Evolutionary conservation across 2,797 vertebrate species (phyloP).

Genomic region (Pterois miles): DNA sequence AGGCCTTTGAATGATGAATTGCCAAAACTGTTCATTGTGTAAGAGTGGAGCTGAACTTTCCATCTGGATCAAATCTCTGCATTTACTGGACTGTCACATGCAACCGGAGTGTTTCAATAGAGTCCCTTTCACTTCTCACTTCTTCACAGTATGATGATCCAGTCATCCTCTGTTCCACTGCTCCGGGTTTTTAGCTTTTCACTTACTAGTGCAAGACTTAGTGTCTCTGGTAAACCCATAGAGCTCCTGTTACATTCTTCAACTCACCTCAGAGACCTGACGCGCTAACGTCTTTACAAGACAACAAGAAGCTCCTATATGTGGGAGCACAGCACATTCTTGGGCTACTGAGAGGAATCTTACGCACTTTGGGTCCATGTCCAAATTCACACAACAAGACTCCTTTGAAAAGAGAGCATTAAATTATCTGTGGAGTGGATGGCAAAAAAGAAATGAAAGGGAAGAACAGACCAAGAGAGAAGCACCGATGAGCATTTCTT

Average conservation of each 20-base stretch:
- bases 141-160: slow-evolving; percentile 26
- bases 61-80: slow-evolving; percentile 10
- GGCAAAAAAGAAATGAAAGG: not conserved
- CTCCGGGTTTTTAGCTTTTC: slow-evolving; percentile 17
- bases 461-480: not conserved
- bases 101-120: slow-evolving; percentile 32
- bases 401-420: slow-evolving; percentile 6
- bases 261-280: slow-evolving; percentile 69
- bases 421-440: slow-evolving; percentile 4
- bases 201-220: slow-evolving; percentile 40
- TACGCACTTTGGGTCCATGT: slow-evolving; percentile 44
- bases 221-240: slow-evolving; percentile 77
- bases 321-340: slow-evolving; percentile 67
- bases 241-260: slow-evolving; percentile 64
- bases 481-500: not conserved
- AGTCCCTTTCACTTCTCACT: slow-evolving; percentile 33
- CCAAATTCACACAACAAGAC: slow-evolving; percentile 42
- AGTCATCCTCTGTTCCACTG: slow-evolving; percentile 11
- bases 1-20: slow-evolving; percentile 12
- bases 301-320: slow-evolving; percentile 45
- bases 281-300: slow-evolving; percentile 75
- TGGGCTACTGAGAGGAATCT: slow-evolving; percentile 58
- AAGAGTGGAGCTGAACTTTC: slow-evolving; percentile 15
- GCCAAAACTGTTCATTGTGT: not conserved
- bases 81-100: slow-evolving; percentile 29